A percentile compares a stretch with the other conserved stretches of the same genome.
phyloP scores from a whole-genome alignment of 2,113 vertebrate genomes.

The Cyanistes caeruleus region DNA sequence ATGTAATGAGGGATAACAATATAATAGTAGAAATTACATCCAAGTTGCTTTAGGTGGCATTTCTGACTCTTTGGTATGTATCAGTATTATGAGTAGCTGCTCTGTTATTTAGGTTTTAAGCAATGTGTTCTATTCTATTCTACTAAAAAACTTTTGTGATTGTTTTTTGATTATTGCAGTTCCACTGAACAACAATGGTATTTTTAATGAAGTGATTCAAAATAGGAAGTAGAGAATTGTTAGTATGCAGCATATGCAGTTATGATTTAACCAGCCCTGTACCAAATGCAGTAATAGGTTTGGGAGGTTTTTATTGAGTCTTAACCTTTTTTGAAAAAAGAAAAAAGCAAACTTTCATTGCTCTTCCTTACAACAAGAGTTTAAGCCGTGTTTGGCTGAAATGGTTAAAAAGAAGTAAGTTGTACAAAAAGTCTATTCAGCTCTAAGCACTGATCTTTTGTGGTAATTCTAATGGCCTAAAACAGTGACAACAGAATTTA shows the following conservation, averaged over 20 bases:
- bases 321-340: background rate
- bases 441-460: background rate
- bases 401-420: background rate
- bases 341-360: background rate
- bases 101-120: background rate
- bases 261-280: background rate
- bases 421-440: background rate
- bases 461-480: background rate
- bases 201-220: background rate
- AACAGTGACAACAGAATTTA: background rate
- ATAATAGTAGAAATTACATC: background rate
- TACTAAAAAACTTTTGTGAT: background rate
- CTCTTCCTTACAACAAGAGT: background rate
- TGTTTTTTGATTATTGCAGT: background rate
- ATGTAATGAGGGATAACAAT: background rate
- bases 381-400: background rate
- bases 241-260: background rate
- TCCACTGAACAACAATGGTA: background rate
- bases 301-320: background rate
- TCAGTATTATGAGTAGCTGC: rapidly evolving
- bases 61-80: background rate
- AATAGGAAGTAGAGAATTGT: background rate
- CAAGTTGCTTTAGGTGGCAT: background rate
- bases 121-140: background rate
- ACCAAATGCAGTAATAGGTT: background rate